Base-by-base conservation (phyloP, 1,140 invertebrate species). In the Drosophila pallidifrons region DNA sequence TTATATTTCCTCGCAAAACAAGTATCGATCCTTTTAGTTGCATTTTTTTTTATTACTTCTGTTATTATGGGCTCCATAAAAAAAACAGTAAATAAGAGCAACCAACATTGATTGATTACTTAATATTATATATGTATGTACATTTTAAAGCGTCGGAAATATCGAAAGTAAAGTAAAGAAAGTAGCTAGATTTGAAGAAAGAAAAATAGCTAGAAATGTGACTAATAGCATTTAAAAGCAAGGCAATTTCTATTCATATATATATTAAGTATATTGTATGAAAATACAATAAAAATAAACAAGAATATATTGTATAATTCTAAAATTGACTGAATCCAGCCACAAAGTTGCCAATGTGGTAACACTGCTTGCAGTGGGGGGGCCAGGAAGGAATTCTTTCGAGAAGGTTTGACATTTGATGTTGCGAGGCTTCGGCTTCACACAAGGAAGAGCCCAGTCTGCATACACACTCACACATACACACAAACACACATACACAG, bases 41-140 rank as follows among this genome's bases (percentile, higher is more conserved):
- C 15, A 25, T 45, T 28, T 20, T 54, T 54, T 52, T 43, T 41
- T 7, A 15, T 30, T 70, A 28, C 45, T 13, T 45, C 55, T 28
- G 30, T 10, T 59, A 43, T 15, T 11, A 51, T 41, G 64, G 65
- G 52, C 63, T 82, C 65, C 41, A 43, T 79, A 72, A 79, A 57
- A 59, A 7, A 73, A 15, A 58, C 30, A 41, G n/a, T 28, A 20
- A 8, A 58, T n/a, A 58, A 6, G 49, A 68, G 65, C 43, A 79
- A 20, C 32, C 43, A 79, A 20, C 32, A 55, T 1, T 82, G 79
- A 82, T 79, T 79, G 81, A 83, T 82, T 82, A 69, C 55, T 67
- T 75, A 76, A 79, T 60, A 79, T 72, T 78, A 52, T 49, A 70
- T 77, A 59, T 72, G 28, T 35, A 57, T 16, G 35, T 58, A 43